Percentiles rank a stretch among this genome's conserved stretches.
Evolutionary conservation across 2,797 vertebrate genomes (phyloP).

Genomic region (Eulemur coronatus): DNA sequence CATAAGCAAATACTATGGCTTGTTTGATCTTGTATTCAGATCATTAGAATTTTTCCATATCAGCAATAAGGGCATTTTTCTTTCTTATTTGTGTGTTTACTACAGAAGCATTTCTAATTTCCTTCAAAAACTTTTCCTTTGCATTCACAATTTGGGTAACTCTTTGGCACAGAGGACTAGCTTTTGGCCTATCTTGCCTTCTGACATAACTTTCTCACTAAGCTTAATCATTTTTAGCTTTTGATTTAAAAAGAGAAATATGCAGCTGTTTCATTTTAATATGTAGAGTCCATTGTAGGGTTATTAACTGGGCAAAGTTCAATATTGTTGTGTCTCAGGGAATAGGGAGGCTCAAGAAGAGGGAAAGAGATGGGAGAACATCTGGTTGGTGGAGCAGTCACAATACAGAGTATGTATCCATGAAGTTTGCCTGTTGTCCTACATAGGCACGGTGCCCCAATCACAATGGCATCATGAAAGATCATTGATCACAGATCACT

Average conservation of each 20-base stretch:
- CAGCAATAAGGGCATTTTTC: neutral
- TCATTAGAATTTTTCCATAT: neutral
- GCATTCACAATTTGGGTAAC: neutral
- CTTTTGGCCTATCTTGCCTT: neutral
- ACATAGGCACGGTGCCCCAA: no score
- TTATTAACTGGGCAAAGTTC: neutral
- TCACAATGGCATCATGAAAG: neutral
- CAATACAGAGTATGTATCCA: neutral
- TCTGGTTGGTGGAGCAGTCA: neutral
- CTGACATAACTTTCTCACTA: neutral
- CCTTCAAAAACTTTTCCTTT: neutral
- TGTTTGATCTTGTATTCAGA: neutral
- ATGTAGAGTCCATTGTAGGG: neutral
- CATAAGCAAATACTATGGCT: neutral
- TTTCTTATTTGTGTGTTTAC: neutral
- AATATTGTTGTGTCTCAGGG: neutral
- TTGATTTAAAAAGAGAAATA: neutral
- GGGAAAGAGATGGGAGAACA: neutral
- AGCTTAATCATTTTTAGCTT: neutral
- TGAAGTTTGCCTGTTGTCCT: neutral
- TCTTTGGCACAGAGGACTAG: no score
- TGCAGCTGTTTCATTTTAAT: neutral
- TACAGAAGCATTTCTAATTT: neutral
- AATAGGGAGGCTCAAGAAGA: neutral
- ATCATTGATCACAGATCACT: neutral